Evolutionary conservation across 2,113 vertebrate genomes (phyloP).

Genomic region (Okapia johnstoni): DNA sequence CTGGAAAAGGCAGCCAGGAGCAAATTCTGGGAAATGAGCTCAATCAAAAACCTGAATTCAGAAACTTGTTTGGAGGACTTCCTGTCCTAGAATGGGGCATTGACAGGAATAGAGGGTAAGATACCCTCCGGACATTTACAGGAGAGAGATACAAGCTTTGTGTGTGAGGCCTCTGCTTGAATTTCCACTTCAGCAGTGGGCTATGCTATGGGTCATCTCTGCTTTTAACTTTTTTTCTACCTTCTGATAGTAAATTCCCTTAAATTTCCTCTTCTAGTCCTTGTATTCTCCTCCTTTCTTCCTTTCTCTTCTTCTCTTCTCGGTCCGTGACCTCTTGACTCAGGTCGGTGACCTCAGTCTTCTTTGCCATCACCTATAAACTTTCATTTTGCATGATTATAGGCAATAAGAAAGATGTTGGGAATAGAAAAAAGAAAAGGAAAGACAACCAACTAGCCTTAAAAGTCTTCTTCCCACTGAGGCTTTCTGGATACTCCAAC

Average conservation of each 20-base stretch:
- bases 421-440: neutral
- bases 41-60: constrained; percentile 4
- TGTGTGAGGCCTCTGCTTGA: neutral
- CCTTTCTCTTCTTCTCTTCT: neutral
- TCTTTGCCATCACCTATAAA: neutral
- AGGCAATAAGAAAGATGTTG: neutral
- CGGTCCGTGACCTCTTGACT: neutral
- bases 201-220: neutral
- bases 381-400: constrained; percentile 7
- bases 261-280: neutral
- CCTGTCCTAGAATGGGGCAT: neutral
- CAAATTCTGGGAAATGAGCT: constrained; percentile 51
- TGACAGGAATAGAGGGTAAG: neutral
- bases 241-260: neutral
- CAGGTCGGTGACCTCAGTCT: neutral
- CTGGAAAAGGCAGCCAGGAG: constrained; percentile 15
- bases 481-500: neutral
- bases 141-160: neutral
- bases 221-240: neutral
- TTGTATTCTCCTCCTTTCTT: neutral
- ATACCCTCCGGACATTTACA: neutral
- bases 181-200: neutral
- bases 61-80: constrained; percentile 1
- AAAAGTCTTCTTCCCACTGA: neutral
- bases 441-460: neutral